These are phyloP conservation scores for Catocala nupta DNA, from an alignment of 2,888 invertebrate species.

Conservation along the genomic window DNA sequence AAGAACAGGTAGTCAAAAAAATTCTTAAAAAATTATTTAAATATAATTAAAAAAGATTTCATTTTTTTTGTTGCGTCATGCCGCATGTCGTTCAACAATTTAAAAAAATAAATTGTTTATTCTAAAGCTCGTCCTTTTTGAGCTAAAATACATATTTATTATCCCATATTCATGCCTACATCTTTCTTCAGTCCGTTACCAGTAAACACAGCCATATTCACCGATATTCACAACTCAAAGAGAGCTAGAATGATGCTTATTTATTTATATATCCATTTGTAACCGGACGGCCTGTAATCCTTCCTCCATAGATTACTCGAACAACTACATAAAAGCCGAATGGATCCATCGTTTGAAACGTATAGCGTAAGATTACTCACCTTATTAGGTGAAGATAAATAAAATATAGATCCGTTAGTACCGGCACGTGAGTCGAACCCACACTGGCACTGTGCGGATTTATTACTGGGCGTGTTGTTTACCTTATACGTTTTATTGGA, in stretches of 20 bases:
- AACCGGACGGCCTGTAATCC: background rate
- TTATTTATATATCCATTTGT: background rate
- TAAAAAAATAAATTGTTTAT: too few relatives aligned
- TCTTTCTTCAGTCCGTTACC: too few relatives aligned
- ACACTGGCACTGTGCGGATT: slow-evolving; percentile 20
- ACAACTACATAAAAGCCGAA: slow-evolving; percentile 26
- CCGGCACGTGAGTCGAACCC: slow-evolving; percentile 27
- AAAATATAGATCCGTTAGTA: slow-evolving; percentile 35
- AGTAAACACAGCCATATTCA: too few relatives aligned
- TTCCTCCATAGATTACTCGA: background rate
- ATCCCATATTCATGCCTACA: too few relatives aligned
- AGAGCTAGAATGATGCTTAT: background rate
- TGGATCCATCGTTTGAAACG: slow-evolving; percentile 26
- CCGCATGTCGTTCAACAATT: too few relatives aligned
- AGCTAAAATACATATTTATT: too few relatives aligned
- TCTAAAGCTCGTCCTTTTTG: too few relatives aligned
- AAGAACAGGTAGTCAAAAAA: too few relatives aligned
- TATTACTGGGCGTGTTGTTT: slow-evolving; percentile 16
- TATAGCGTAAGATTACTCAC: slow-evolving; percentile 36
- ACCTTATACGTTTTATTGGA: slow-evolving; percentile 3
- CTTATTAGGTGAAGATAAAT: slow-evolving; percentile 39
- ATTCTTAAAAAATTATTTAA: too few relatives aligned
- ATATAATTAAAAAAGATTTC: too few relatives aligned
- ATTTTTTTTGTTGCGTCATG: too few relatives aligned
- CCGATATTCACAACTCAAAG: too few relatives aligned